Conservation (phyloP, 2,888 invertebrate species). For the Spodoptera picta region DNA sequence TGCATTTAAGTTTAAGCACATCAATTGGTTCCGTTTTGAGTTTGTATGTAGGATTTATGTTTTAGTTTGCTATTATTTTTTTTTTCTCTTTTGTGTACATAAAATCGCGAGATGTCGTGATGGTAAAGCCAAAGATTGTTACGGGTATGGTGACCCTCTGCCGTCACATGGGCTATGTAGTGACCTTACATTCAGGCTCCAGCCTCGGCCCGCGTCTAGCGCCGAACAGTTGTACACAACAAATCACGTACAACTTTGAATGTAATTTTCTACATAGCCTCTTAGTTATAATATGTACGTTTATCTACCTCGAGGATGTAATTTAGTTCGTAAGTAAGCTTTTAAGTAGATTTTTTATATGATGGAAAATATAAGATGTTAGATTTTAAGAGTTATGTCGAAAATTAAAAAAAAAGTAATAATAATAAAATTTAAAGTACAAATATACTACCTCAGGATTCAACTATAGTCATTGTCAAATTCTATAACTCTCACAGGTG, state of each 20-base stretch:
- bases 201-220: constrained; percentile 34
- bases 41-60: constrained; percentile 69
- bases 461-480: constrained; percentile 75
- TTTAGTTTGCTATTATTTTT: constrained; percentile 70
- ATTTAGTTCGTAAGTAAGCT: constrained; percentile 82
- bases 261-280: constrained; percentile 72
- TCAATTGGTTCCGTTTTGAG: constrained; percentile 71
- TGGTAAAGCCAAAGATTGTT: constrained; percentile 89
- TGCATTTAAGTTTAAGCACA: constrained; percentile 69
- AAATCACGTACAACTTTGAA: constrained; percentile 58
- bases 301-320: constrained; percentile 88
- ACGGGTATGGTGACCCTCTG: constrained; percentile 89
- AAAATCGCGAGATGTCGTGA: constrained; percentile 87
- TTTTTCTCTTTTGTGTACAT: constrained; percentile 75
- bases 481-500: constrained; percentile 67
- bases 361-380: constrained; percentile 81
- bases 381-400: constrained; percentile 76
- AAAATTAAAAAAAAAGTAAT: constrained; percentile 74
- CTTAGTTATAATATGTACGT: constrained; percentile 76
- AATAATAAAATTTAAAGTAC: constrained; percentile 79
- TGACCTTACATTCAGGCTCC: constrained; percentile 65
- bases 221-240: constrained; percentile 31
- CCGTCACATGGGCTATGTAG: constrained; percentile 84
- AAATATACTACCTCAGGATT: constrained; percentile 89
- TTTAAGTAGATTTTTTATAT: constrained; percentile 88